A percentile compares a stretch with the other conserved stretches of the same genome.
Evolutionary conservation across 2,888 invertebrate species (phyloP).

Genomic region (Autographa pulchrina): DNA sequence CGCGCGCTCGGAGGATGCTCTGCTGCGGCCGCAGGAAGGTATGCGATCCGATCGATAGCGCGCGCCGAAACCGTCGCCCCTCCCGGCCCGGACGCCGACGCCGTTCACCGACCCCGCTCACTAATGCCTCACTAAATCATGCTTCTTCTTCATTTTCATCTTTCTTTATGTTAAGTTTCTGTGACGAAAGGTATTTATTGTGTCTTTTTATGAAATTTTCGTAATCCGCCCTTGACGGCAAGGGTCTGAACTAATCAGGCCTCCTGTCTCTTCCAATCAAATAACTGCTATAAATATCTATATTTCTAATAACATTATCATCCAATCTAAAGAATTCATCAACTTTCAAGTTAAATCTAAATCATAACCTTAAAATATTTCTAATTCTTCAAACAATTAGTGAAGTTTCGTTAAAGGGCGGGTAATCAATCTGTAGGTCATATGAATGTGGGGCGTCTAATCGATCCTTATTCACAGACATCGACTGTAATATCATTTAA

Average conservation of each 20-base stretch:
- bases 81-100: conserved; percentile 87
- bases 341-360: conserved; percentile 26
- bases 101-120: conserved; percentile 86
- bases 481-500: conserved; percentile 43
- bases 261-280: conserved; percentile 26
- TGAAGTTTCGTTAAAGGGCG: conserved; percentile 55
- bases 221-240: conserved; percentile 8
- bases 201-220: conserved; percentile 44
- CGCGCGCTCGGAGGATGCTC: conserved; percentile 96
- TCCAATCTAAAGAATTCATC: conserved; percentile 15
- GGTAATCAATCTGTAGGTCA: conserved; percentile 59
- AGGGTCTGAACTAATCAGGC: conserved; percentile 5
- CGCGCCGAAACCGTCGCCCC: conserved; percentile 87
- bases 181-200: conserved; percentile 29
- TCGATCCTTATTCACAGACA: conserved; percentile 52
- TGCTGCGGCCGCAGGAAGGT: conserved; percentile 99
- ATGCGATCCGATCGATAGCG: conserved; percentile 88
- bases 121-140: conserved; percentile 78
- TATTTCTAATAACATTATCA: conserved; percentile 17
- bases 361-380: conserved; percentile 37
- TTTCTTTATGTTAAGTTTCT: conserved; percentile 35
- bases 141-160: conserved; percentile 66
- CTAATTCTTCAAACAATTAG: conserved; percentile 50
- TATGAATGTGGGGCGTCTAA: conserved; percentile 57
- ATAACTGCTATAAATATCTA: conserved; percentile 22